Base-by-base conservation (phyloP, 2,113 vertebrate species). In the Thunnus thynnus region DNA sequence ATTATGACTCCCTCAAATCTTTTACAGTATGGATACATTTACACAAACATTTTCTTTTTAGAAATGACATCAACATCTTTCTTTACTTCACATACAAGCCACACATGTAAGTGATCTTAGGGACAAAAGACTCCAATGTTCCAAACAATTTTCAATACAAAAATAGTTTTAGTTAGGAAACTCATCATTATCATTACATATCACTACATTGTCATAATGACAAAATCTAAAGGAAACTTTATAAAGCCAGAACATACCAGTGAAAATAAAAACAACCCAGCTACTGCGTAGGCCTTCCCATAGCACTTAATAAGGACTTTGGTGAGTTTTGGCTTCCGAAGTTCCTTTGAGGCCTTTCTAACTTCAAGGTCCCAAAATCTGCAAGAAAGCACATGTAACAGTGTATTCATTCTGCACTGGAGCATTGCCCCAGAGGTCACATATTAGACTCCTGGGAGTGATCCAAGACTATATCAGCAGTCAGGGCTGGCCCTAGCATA, bases 291-390 rank as follows among this genome's bases (percentile, higher is more conserved):
- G 2, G 96, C 90, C 82, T 92, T 96, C 95, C 98, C 98, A 74
- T 96, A 98, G 89, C 96, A 97, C 70, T 90, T 94, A 57, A 97
- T 90, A 55, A 99, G 96, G 12, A 95, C 97, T 94, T 95, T 96
- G 27, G 89, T 94, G 84, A 99, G 96, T 52, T 94, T 96, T 6
- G 98, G 98, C 0, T 61, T 68, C 80, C 81, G 87, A 1, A 94
- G 92, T 7, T 96, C 93, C 77, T 96, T 96, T 76, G 95, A 77
- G 0, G 97, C 96, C 76, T 82, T 94, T 83, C 89, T 91, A 13
- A 97, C 93, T 88, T 99, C 98, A 79, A 87, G 88, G 70, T 97
- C 96, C 98, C 98, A 99, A 51, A 72, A 57, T 57, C 92, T 93
- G 72, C 12, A 78, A 76, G 3, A 27, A 48, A 27, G 0, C 55